Evolutionary conservation across 2,113 vertebrate species (phyloP).

Genomic region (Tonatia bakeri): DNA sequence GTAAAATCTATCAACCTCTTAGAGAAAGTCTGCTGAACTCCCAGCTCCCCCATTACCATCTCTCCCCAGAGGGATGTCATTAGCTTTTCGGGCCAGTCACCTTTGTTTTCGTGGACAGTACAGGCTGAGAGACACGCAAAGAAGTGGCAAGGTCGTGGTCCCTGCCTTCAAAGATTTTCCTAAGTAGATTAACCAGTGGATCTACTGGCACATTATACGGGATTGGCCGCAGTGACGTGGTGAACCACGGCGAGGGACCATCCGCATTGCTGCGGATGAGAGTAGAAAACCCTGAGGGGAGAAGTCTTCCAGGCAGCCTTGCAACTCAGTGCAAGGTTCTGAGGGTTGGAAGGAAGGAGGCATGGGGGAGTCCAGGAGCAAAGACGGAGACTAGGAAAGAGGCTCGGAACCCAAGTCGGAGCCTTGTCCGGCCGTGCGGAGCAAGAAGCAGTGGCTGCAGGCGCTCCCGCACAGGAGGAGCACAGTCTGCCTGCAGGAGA

Average conservation of each 20-base stretch:
- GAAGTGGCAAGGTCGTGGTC: neutral
- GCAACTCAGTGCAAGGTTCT: neutral
- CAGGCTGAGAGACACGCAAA: neutral
- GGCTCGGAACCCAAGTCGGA: neutral
- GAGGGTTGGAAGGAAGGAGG: neutral
- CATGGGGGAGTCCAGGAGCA: neutral
- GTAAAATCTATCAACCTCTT: neutral
- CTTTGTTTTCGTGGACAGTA: neutral
- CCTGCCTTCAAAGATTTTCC: neutral
- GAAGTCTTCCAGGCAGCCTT: neutral
- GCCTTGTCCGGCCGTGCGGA: neutral
- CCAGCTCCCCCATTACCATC: neutral
- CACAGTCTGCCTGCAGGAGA: accelerated
- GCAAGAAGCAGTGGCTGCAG: neutral
- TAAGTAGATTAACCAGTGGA: neutral
- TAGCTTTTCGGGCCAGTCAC: neutral
- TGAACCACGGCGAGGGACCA: neutral
- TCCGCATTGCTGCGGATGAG: neutral
- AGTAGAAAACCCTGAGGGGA: neutral
- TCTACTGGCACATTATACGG: neutral
- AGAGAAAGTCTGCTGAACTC: neutral
- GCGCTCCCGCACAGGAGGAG: neutral
- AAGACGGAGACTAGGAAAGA: neutral
- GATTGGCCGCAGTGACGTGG: neutral
- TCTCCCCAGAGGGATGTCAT: neutral